Conservation (phyloP, 1,140 invertebrate species). For the Lucilia sericata region DNA sequence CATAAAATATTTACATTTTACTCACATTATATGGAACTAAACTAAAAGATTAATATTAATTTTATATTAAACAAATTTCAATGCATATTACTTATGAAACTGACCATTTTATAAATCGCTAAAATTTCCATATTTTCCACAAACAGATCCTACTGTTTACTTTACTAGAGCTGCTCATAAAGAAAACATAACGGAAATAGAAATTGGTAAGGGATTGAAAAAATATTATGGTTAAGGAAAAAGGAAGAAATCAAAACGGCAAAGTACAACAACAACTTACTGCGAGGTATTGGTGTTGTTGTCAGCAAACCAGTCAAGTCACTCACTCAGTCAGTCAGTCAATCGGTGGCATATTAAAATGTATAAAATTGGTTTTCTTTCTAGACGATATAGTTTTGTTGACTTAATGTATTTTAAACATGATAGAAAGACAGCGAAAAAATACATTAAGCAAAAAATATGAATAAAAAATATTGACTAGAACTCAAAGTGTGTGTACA, state of each 20-base stretch:
- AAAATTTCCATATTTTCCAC: not conserved
- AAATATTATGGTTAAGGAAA: not conserved
- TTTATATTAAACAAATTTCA: no score
- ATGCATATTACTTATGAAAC: not conserved
- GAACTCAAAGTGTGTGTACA: not conserved
- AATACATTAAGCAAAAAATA: not conserved
- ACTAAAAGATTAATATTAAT: no score
- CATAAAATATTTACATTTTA: no score
- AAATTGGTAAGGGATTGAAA: not conserved
- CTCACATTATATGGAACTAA: no score
- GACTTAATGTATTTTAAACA: conserved; percentile 10
- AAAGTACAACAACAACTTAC: not conserved
- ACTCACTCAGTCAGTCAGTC: not conserved
- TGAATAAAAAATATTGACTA: not conserved
- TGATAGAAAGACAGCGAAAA: conserved; percentile 11
- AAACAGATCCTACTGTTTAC: not conserved
- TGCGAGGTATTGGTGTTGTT: not conserved
- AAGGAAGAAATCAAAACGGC: not conserved
- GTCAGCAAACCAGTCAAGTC: not conserved
- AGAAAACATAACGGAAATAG: not conserved
- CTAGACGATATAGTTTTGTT: conserved; percentile 25
- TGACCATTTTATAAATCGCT: not conserved
- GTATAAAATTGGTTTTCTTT: conserved; percentile 15
- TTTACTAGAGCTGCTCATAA: not conserved
- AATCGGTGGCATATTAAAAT: conserved; percentile 21